Conservation (phyloP, 2,797 vertebrate genomes). For the Urosaurus nigricauda region DNA sequence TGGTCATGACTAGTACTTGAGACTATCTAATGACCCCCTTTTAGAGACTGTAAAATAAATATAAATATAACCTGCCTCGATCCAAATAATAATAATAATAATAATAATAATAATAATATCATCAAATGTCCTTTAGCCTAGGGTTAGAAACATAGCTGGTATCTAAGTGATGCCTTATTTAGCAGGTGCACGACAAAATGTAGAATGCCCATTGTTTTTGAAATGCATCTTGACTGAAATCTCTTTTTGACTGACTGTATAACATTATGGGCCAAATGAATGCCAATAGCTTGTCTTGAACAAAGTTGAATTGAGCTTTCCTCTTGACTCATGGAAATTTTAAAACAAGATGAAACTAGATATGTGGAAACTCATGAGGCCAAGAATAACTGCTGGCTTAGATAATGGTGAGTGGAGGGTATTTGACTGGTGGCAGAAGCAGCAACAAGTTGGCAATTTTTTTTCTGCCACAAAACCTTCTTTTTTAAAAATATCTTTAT, state of each 20-base stretch:
- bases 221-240: neutral
- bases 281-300: neutral
- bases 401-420: neutral
- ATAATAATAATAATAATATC: too few species aligned
- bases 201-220: neutral
- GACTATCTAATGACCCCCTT: neutral
- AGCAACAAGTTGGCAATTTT: neutral
- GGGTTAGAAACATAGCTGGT: neutral
- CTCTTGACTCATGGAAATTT: neutral
- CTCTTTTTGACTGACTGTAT: neutral
- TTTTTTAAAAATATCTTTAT: too few species aligned
- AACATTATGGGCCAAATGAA: neutral
- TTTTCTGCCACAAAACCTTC: neutral
- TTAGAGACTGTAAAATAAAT: neutral
- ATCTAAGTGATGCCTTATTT: neutral
- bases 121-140: neutral
- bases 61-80: too few species aligned
- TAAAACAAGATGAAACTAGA: neutral
- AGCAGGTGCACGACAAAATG: neutral
- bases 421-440: neutral
- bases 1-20: neutral
- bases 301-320: neutral
- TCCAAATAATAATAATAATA: too few species aligned
- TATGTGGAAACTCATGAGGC: neutral
- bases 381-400: neutral